A percentile compares a stretch with the other conserved stretches of the same genome.
Conservation (phyloP, 2,113 vertebrate genomes). For the Syngnathus typhle region DNA sequence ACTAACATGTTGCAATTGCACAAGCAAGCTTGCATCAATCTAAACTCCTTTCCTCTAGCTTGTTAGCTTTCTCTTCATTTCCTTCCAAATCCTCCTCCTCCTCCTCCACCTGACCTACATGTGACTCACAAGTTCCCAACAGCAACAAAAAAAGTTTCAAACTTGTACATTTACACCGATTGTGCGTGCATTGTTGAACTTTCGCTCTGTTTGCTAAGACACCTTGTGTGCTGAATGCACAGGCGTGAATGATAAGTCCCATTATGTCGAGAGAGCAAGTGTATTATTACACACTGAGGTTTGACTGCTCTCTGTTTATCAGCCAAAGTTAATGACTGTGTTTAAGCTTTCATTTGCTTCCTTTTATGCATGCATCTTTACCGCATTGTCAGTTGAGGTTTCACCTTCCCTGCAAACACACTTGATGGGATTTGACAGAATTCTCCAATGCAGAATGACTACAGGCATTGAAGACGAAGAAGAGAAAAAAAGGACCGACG, state of each 20-base stretch:
- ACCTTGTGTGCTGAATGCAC: slow-evolving; percentile 19
- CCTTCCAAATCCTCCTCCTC: slow-evolving; percentile 15
- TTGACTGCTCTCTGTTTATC: slow-evolving; percentile 60
- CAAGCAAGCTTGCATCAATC: slow-evolving; percentile 31
- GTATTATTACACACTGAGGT: slow-evolving; percentile 45
- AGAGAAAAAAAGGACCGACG: slow-evolving; percentile 58
- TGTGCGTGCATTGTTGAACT: slow-evolving; percentile 23
- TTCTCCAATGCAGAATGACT: slow-evolving; percentile 41
- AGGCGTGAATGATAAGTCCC: slow-evolving; percentile 63
- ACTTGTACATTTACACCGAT: slow-evolving; percentile 5
- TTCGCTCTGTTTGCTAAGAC: slow-evolving; percentile 35
- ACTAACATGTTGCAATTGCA: slow-evolving; percentile 18
- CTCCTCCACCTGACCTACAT: slow-evolving; percentile 9
- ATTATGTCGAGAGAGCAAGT: slow-evolving; percentile 47
- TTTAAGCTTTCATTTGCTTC: slow-evolving; percentile 1
- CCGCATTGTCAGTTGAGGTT: neutral
- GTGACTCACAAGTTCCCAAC: slow-evolving; percentile 29
- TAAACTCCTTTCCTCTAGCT: neutral
- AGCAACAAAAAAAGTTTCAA: slow-evolving; percentile 18
- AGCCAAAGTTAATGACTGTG: slow-evolving; percentile 23
- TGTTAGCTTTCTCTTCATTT: slow-evolving; percentile 31
- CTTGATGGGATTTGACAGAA: slow-evolving; percentile 20
- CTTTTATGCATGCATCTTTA: neutral
- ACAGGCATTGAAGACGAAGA: slow-evolving; percentile 47
- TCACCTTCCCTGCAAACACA: slow-evolving; percentile 5